Evolutionary conservation across 2,113 vertebrate species (phyloP).

Genomic region (Lepisosteus oculatus): DNA sequence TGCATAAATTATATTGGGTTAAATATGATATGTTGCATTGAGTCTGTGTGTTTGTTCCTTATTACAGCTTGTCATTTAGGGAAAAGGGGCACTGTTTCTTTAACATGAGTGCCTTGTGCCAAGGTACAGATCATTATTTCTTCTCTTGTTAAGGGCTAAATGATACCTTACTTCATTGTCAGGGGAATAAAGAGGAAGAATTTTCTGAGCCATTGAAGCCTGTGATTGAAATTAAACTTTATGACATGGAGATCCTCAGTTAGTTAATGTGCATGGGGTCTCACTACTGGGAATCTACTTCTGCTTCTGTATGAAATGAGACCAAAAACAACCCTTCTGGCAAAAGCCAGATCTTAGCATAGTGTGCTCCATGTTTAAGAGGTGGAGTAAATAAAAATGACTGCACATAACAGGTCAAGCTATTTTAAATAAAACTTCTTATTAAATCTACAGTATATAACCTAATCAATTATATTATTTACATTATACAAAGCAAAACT

Average conservation of each 20-base stretch:
- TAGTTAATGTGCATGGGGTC: conserved; percentile 33
- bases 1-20: too few relatives aligned
- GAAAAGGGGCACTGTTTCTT: conserved; percentile 1
- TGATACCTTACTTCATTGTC: conserved; percentile 54
- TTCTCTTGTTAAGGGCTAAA: conserved; percentile 44
- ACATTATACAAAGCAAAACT: not conserved
- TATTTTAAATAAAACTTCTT: too few relatives aligned
- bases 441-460: too few relatives aligned
- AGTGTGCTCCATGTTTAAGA: not conserved
- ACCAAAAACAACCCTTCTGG: conserved; percentile 48
- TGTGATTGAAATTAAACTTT: conserved; percentile 80
- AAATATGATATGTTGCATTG: too few relatives aligned
- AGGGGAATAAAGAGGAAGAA: conserved; percentile 58
- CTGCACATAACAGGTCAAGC: too few relatives aligned
- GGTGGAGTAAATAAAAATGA: not conserved
- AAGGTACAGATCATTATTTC: conserved; percentile 24
- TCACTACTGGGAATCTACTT: conserved; percentile 46
- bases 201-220: conserved; percentile 76
- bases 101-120: conserved; percentile 6
- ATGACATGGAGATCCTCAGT: conserved; percentile 64
- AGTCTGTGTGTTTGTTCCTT: not conserved
- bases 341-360: conserved; percentile 35
- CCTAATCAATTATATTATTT: too few relatives aligned
- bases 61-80: not conserved
- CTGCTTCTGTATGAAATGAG: conserved; percentile 55